Conservation (phyloP, 2,113 vertebrate species). For the Abramis brama region DNA sequence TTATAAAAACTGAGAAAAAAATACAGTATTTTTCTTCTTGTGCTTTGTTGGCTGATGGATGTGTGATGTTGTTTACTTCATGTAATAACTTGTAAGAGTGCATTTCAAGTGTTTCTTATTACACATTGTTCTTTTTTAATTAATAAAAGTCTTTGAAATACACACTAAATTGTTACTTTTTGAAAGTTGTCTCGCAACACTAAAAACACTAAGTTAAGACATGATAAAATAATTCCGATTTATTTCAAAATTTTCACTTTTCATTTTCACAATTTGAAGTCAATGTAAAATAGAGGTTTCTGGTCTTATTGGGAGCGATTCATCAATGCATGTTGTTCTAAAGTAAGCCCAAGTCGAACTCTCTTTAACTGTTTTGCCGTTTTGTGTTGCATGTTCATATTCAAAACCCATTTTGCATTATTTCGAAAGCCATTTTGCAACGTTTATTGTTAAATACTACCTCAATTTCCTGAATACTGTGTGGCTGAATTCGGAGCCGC, state of each 20-base stretch:
- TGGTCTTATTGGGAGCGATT: background rate
- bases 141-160: slow-evolving; percentile 42
- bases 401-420: background rate
- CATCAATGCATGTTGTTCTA: background rate
- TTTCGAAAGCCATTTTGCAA: background rate
- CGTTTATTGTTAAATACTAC: background rate
- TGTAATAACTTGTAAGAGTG: slow-evolving; percentile 20
- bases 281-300: background rate
- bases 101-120: slow-evolving; percentile 8
- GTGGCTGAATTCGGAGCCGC: too few relatives aligned
- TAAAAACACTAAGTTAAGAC: background rate
- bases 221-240: background rate
- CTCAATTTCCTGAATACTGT: background rate
- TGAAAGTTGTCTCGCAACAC: background rate
- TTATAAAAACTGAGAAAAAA: slow-evolving; percentile 3
- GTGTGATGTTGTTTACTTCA: slow-evolving; percentile 15
- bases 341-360: background rate
- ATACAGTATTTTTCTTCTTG: background rate
- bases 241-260: background rate
- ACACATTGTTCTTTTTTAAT: slow-evolving; percentile 34
- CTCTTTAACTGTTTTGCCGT: background rate
- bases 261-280: background rate
- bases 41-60: slow-evolving; percentile 7
- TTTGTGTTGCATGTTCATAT: background rate
- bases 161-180: background rate